Conservation (phyloP, 2,113 vertebrate genomes). For the Hyperopisus bebe region DNA sequence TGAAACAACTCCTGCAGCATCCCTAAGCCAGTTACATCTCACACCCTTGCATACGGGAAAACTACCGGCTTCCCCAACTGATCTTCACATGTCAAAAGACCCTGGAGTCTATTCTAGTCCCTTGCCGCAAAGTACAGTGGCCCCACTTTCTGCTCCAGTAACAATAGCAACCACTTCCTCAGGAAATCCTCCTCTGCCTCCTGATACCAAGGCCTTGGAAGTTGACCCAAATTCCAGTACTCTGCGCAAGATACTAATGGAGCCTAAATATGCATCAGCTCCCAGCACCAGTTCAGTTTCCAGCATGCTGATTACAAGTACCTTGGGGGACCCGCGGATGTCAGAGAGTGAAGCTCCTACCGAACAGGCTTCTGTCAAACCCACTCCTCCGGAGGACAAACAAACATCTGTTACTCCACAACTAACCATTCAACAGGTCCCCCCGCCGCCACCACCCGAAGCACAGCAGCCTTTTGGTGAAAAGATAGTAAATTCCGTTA, state of each 20-base stretch:
- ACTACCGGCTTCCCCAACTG: conserved; percentile 61
- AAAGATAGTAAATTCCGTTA: conserved; percentile 72
- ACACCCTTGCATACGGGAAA: conserved; percentile 49
- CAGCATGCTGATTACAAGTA: conserved; percentile 58
- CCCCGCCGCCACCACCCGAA: conserved; percentile 60
- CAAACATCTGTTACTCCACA: conserved; percentile 34
- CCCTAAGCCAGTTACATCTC: conserved; percentile 53
- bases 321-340: conserved; percentile 60
- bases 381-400: conserved; percentile 60
- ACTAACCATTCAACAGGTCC: conserved; percentile 43
- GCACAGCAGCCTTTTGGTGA: conserved; percentile 58
- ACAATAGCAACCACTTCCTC: conserved; percentile 28
- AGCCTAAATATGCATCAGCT: conserved; percentile 74
- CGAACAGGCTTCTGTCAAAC: conserved; percentile 60
- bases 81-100: conserved; percentile 79
- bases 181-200: conserved; percentile 50
- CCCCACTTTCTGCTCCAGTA: conserved; percentile 28
- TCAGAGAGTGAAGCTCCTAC: conserved; percentile 47
- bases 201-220: conserved; percentile 75
- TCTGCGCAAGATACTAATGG: conserved; percentile 88
- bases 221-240: conserved; percentile 77
- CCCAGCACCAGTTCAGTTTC: conserved; percentile 42
- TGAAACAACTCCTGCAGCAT: conserved; percentile 51
- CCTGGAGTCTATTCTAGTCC: conserved; percentile 59
- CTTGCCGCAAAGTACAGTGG: conserved; percentile 47